A percentile compares a stretch with the other conserved stretches of the same genome.
Evolutionary conservation across 2,797 vertebrate species (phyloP).

Genomic region (Galagoides demidoff): DNA sequence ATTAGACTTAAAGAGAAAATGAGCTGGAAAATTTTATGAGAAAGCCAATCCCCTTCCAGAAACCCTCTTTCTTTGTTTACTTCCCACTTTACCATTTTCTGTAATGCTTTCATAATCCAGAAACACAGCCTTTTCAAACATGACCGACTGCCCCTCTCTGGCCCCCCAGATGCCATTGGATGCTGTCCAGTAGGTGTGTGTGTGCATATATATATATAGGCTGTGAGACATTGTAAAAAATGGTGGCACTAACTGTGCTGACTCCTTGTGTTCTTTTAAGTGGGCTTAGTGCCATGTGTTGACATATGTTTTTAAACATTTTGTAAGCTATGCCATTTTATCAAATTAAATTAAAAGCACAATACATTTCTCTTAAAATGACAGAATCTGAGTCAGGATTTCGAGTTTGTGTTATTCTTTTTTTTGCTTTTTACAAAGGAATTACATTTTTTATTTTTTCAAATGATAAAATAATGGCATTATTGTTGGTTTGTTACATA

Average conservation of each 20-base stretch:
- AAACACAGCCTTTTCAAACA: not conserved
- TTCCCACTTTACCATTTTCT: not conserved
- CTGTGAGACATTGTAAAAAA: not conserved
- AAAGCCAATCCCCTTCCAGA: not conserved
- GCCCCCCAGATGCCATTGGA: not conserved
- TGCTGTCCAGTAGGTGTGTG: not conserved
- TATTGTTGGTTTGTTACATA: not conserved
- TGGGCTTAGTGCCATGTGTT: constrained; percentile 54
- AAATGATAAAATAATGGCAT: not conserved
- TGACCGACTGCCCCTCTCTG: not conserved
- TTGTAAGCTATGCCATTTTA: constrained; percentile 48
- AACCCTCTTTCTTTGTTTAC: not conserved
- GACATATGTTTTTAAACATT: constrained; percentile 63
- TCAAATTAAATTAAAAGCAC: constrained; percentile 64
- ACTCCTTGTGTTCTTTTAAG: constrained; percentile 31
- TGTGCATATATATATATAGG: not conserved
- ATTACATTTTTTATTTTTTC: not conserved
- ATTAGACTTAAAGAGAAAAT: constrained; percentile 40
- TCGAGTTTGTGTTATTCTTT: not conserved
- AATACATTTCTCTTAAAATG: constrained; percentile 35
- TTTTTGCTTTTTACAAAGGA: constrained; percentile 46
- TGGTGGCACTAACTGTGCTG: constrained; percentile 48
- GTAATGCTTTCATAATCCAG: not conserved
- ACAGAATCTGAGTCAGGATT: constrained; percentile 36
- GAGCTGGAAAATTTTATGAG: constrained; percentile 33